These are phyloP conservation scores for Paramormyrops hopkinsi DNA, from an alignment of 2,797 vertebrate species.

Conservation along the genomic window DNA sequence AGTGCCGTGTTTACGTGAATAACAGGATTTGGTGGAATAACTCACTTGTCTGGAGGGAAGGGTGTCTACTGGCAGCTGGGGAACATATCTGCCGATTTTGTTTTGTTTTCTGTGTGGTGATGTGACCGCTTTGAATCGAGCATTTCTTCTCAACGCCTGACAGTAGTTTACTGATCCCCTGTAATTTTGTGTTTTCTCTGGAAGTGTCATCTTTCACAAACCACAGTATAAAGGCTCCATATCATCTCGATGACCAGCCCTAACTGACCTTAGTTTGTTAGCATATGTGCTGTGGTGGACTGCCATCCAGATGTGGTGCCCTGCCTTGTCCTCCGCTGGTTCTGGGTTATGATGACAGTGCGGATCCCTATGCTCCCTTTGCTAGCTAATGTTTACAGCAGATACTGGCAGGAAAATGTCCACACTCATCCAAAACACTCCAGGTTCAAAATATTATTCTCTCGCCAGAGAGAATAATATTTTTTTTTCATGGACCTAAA, in stretches of 20 bases:
- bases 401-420: neutral
- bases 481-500: neutral
- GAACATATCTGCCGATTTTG: neutral
- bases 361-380: neutral
- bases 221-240: neutral
- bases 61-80: neutral
- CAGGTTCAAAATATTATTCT: neutral
- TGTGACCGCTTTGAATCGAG: neutral
- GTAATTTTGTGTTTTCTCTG: neutral
- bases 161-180: neutral
- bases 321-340: neutral
- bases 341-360: neutral
- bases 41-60: neutral
- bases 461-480: no score
- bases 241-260: neutral
- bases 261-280: neutral
- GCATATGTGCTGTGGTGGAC: neutral
- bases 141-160: neutral
- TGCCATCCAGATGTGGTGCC: neutral
- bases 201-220: neutral
- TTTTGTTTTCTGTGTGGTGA: neutral
- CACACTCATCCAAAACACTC: neutral
- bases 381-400: neutral
- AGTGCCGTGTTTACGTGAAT: neutral
- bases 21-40: neutral